A percentile compares a stretch with the other conserved stretches of the same genome.
Evolutionary conservation across 1,140 invertebrate genomes (phyloP).

Genomic region (Drosophila nigrodunni): DNA sequence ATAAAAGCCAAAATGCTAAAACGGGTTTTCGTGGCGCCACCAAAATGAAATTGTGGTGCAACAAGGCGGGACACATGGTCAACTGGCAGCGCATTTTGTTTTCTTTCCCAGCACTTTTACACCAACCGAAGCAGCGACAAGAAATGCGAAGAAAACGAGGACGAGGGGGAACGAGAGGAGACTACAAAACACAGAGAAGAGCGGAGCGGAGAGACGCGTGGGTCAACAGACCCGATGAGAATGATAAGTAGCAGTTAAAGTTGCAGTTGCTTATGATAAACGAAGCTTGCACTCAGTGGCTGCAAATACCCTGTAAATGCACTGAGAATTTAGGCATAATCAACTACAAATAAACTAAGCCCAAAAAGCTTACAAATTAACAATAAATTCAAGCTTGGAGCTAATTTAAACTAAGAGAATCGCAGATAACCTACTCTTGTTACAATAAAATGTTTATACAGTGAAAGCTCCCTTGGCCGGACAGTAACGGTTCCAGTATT

Average conservation of each 20-base stretch:
- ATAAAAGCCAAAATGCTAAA: constrained; percentile 49
- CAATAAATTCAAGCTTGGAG: too few relatives aligned
- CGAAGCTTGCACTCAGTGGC: constrained; percentile 9
- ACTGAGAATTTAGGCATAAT: background rate
- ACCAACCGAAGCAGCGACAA: background rate
- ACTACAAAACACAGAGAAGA: too few relatives aligned
- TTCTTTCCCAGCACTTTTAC: background rate
- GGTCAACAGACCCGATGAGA: constrained; percentile 34
- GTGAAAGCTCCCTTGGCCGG: too few relatives aligned
- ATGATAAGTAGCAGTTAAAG: constrained; percentile 39
- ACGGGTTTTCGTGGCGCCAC: constrained; percentile 33
- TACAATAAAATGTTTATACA: too few relatives aligned
- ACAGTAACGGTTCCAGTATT: too few relatives aligned
- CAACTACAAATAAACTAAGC: background rate
- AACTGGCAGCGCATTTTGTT: constrained; percentile 17
- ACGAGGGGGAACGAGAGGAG: too few relatives aligned
- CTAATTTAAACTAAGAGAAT: too few relatives aligned
- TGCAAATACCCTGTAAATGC: constrained; percentile 20
- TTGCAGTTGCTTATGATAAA: constrained; percentile 37
- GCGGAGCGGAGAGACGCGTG: background rate
- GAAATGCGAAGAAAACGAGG: background rate
- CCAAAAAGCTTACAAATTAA: too few relatives aligned
- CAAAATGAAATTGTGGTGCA: constrained; percentile 71
- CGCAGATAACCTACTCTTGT: too few relatives aligned
- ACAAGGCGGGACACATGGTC: constrained; percentile 34